A percentile compares a stretch with the other conserved stretches of the same genome.
Conservation (phyloP, 1,140 invertebrate genomes). For the Plodia interpunctella region DNA sequence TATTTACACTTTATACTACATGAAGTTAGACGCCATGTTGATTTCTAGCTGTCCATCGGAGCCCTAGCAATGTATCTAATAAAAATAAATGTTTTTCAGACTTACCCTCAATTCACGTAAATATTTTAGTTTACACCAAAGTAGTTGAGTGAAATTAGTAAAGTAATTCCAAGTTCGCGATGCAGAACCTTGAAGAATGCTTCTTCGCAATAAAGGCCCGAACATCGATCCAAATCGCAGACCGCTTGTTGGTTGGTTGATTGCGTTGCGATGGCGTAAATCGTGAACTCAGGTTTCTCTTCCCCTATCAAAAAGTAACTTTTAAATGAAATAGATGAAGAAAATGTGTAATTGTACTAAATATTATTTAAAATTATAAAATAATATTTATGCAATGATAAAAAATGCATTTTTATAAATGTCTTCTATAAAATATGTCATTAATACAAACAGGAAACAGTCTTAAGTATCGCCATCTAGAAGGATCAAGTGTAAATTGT, state of each 20-base stretch:
- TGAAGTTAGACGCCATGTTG: conserved; percentile 70
- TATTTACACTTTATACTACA: conserved; percentile 60
- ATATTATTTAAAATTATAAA: neutral
- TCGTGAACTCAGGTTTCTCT: conserved; percentile 25
- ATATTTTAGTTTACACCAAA: conserved; percentile 79
- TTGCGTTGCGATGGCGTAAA: conserved; percentile 52
- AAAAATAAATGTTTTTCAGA: conserved; percentile 38
- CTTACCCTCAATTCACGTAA: conserved; percentile 77
- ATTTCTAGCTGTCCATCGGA: conserved; percentile 55
- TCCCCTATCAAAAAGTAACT: conserved; percentile 25
- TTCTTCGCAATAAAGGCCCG: conserved; percentile 78
- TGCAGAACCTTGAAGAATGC: conserved; percentile 79
- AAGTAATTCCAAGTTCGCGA: conserved; percentile 80
- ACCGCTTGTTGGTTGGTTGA: conserved; percentile 55
- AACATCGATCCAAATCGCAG: conserved; percentile 80
- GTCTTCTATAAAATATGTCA: too few relatives aligned
- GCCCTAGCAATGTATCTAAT: conserved; percentile 42
- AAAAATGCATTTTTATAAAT: too few relatives aligned
- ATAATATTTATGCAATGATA: neutral
- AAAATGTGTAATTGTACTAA: neutral
- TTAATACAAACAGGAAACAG: conserved; percentile 2
- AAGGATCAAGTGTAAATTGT: too few relatives aligned
- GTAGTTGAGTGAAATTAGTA: conserved; percentile 75
- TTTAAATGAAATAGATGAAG: neutral
- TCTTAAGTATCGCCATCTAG: neutral